Base-by-base conservation (phyloP, 2,888 invertebrate species). In the Helleia helle region DNA sequence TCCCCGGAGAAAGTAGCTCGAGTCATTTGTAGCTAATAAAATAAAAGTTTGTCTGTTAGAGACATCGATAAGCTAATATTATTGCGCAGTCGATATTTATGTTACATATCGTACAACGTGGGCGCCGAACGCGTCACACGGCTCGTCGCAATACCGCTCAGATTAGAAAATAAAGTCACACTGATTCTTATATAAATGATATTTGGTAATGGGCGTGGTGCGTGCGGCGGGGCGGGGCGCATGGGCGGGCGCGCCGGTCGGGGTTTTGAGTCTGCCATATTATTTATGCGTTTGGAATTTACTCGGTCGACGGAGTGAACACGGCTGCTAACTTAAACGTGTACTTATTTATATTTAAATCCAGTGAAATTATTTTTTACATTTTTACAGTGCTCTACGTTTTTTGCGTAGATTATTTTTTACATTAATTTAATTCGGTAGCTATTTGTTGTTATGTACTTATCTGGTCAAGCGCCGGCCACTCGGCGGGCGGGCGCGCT, bases 321-420 rank as follows among this genome's bases (percentile, higher is more conserved):
- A 22, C 22, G 51, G 51, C 50, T 53, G 57, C 55, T 56, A 50
- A 53, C 54, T 56, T 58, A 57, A 51, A 44, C 36, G 45, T 49
- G 51, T 54, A 54, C 51, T 56, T 51, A 50, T 52, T 46, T 47
- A 48, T 44, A 48, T 47, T 40, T 44, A 52, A 55, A 52, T 54
- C 57, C 57, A 56, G 58, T 57, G 58, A 57, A 48, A 48, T 47
- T 45, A 41, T 49, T 52, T 49, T 47, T 51, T 46, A 46, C 44
- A 46, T 48, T 49, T 40, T 44, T 47, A 34, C 45, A 34, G 40
- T 31, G 22, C 14, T n/a, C 30, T 41, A 40, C 29, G 27, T 51
- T 50, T 48, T 52, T 44, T 52, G 50, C 48, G 41, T 51, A 48
- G 41, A 34, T 34, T 22, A 34, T 34, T 34, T 34, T 34, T 34